A percentile compares a stretch with the other conserved stretches of the same genome.
Conservation (phyloP, 2,113 vertebrate genomes). For the Rhinopomastus cyanomelas region DNA sequence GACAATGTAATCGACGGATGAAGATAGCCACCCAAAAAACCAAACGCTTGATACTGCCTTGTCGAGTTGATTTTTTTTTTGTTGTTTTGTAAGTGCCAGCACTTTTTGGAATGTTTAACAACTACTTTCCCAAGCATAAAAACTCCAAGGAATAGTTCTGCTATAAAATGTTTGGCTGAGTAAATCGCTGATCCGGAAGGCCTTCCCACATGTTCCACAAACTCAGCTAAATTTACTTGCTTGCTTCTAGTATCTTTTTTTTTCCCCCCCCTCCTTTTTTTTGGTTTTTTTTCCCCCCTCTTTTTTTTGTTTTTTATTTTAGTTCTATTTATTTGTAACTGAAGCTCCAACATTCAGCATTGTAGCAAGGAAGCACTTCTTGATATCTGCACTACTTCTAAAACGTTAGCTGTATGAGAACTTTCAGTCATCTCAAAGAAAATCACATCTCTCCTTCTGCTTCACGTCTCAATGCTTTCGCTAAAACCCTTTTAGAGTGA, state of each 20-base stretch:
- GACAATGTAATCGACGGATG: constrained; percentile 51
- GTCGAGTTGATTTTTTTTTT: constrained; percentile 14
- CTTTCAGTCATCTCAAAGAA: constrained; percentile 56
- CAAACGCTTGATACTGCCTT: constrained; percentile 57
- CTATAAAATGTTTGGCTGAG: constrained; percentile 71
- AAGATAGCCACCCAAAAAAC: constrained; percentile 69
- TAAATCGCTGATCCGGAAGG: constrained; percentile 58
- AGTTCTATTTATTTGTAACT: constrained; percentile 53
- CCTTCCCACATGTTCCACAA: constrained; percentile 49
- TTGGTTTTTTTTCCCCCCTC: neutral
- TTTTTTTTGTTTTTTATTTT: neutral
- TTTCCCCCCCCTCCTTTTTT: no score
- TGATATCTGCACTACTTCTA: constrained; percentile 73
- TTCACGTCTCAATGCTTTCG: constrained; percentile 49
- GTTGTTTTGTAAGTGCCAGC: constrained; percentile 75
- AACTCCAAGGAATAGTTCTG: constrained; percentile 69
- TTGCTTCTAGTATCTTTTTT: constrained; percentile 24
- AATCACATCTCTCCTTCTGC: constrained; percentile 50
- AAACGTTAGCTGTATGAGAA: constrained; percentile 63
- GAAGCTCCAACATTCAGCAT: constrained; percentile 59
- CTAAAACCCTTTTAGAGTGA: constrained; percentile 46
- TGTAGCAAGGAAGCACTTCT: constrained; percentile 76
- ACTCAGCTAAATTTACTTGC: constrained; percentile 60
- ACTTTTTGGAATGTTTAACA: constrained; percentile 81
- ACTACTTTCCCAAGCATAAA: constrained; percentile 70